phyloP scores from a whole-genome alignment of 1,140 invertebrate genomes.

The Drosophila lowei region DNA sequence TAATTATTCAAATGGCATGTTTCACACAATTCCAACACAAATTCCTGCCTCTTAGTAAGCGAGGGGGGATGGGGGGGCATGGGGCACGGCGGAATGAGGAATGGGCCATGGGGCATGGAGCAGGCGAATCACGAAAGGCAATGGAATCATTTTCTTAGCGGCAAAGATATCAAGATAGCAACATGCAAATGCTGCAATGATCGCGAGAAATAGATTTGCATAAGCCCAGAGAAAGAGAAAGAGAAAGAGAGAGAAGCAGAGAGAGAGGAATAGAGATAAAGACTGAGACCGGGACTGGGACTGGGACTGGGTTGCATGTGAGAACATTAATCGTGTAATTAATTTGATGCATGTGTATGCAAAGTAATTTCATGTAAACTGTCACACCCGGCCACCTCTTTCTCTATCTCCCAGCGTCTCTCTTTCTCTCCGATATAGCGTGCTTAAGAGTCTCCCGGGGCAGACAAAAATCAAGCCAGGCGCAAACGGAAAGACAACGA shows the following conservation, averaged over 20 bases:
- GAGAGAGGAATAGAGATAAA: neutral
- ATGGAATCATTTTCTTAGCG: constrained; percentile 78
- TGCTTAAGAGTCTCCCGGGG: constrained; percentile 34
- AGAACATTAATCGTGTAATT: constrained; percentile 83
- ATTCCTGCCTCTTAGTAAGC: constrained; percentile 48
- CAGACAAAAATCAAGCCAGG: constrained; percentile 38
- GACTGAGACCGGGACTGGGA: neutral
- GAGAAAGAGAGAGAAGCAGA: neutral
- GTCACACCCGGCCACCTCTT: constrained; percentile 57
- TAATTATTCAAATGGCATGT: constrained; percentile 83
- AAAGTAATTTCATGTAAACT: constrained; percentile 83
- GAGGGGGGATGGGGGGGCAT: constrained; percentile 12
- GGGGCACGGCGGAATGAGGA: neutral
- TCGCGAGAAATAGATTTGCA: constrained; percentile 80
- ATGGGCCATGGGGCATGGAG: neutral
- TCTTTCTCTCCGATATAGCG: constrained; percentile 6
- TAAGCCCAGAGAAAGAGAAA: constrained; percentile 41
- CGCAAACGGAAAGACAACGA: constrained; percentile 23
- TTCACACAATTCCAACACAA: constrained; percentile 82
- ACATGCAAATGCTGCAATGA: constrained; percentile 79
- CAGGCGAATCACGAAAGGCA: constrained; percentile 71
- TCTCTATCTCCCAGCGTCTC: neutral
- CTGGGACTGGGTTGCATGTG: constrained; percentile 62
- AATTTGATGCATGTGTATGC: constrained; percentile 83
- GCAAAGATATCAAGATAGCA: constrained; percentile 77